phyloP scores from a whole-genome alignment of 2,113 vertebrate species.

The Erpornis zantholeuca region DNA sequence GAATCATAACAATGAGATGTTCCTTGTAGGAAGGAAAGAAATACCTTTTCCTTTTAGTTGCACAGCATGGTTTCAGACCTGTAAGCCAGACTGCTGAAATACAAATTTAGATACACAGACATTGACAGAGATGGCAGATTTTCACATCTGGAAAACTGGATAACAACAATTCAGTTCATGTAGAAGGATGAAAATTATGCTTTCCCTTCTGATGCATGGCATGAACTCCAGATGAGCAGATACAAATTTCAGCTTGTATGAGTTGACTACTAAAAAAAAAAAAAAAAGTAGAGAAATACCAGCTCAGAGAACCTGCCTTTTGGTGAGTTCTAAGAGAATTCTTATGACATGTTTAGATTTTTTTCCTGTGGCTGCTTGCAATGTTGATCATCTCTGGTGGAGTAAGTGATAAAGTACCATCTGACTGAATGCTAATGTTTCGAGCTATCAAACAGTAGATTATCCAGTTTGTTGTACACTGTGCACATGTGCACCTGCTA shows the following conservation, averaged over 20 bases:
- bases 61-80: constrained; percentile 35
- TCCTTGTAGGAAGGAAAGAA: constrained; percentile 51
- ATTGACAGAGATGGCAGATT: constrained; percentile 70
- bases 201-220: constrained; percentile 63
- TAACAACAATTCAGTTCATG: constrained; percentile 69
- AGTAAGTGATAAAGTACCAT: constrained; percentile 20
- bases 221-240: constrained; percentile 58
- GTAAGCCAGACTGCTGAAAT: constrained; percentile 40
- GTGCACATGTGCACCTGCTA: constrained; percentile 33
- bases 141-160: constrained; percentile 73
- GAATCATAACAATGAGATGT: constrained; percentile 16
- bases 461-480: not conserved
- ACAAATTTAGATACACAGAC: constrained; percentile 45
- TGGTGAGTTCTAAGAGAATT: constrained; percentile 20
- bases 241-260: constrained; percentile 51
- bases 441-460: not conserved
- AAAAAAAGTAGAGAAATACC: not conserved
- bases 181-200: constrained; percentile 66
- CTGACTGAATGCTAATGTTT: constrained; percentile 15
- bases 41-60: constrained; percentile 58
- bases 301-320: constrained; percentile 17
- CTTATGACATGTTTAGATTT: not conserved
- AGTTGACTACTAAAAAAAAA: not conserved
- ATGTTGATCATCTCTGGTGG: not conserved
- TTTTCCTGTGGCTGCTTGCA: not conserved